These are phyloP conservation scores for Phanerotoma sp. DNA, from an alignment of 2,888 invertebrate species.

Conservation along the genomic window DNA sequence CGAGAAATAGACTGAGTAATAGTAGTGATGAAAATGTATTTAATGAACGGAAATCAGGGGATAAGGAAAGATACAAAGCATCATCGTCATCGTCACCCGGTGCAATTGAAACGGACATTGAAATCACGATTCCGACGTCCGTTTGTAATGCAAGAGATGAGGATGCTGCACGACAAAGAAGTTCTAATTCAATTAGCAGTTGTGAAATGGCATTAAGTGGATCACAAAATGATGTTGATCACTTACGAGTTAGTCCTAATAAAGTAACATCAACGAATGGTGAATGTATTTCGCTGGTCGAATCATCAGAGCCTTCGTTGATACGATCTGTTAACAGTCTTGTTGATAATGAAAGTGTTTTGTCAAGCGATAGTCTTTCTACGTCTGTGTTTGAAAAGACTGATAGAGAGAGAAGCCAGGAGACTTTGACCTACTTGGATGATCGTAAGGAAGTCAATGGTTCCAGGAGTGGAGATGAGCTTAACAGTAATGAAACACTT, in stretches of 20 bases:
- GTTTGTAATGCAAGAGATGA: slow-evolving; percentile 39
- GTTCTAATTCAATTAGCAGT: slow-evolving; percentile 55
- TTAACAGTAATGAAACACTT: slow-evolving; percentile 28
- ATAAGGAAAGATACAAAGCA: slow-evolving; percentile 24
- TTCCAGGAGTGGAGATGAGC: slow-evolving; percentile 14
- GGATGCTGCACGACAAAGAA: slow-evolving; percentile 44
- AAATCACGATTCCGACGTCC: slow-evolving; percentile 52
- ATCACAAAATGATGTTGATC: slow-evolving; percentile 50
- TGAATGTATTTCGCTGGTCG: slow-evolving; percentile 16
- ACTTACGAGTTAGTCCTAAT: slow-evolving; percentile 39
- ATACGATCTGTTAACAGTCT: slow-evolving; percentile 5
- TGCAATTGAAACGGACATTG: slow-evolving; percentile 46
- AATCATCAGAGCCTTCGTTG: slow-evolving; percentile 5
- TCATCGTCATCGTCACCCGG: slow-evolving; percentile 9
- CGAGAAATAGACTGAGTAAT: slow-evolving; percentile 40
- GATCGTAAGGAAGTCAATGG: slow-evolving; percentile 10
- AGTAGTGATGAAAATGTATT: slow-evolving; percentile 49
- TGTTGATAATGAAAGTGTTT: slow-evolving; percentile 22
- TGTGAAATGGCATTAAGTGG: slow-evolving; percentile 55
- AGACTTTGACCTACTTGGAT: slow-evolving; percentile 26
- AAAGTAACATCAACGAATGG: slow-evolving; percentile 28
- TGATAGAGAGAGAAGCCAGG: slow-evolving; percentile 31
- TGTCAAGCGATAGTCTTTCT: slow-evolving; percentile 26
- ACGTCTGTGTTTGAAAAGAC: slow-evolving; percentile 14
- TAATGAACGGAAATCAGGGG: slow-evolving; percentile 17